These are phyloP conservation scores for Littorina saxatilis DNA, from an alignment of 1,140 invertebrate species.

Conservation along the genomic window DNA sequence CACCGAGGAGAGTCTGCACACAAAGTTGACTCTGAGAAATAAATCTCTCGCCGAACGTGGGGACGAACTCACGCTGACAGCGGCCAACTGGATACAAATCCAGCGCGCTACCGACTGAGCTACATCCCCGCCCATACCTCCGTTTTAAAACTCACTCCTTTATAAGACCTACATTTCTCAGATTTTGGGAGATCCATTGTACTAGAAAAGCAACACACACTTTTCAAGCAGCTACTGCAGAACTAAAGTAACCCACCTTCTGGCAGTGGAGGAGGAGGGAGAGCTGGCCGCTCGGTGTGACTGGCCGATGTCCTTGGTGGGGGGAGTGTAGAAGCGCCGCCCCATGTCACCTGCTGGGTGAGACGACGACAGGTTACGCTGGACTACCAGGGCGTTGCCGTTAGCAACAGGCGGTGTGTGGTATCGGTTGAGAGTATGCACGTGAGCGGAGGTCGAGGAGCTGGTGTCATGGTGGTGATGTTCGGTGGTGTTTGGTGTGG, in stretches of 20 bases:
- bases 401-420: neutral
- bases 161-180: no score
- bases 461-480: neutral
- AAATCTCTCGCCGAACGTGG: no score
- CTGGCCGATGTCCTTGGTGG: slow-evolving; percentile 47
- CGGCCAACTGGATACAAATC: no score
- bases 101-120: no score
- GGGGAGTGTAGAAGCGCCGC: slow-evolving; percentile 12
- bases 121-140: no score
- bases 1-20: no score
- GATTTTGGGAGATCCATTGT: no score
- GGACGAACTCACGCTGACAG: no score
- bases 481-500: neutral
- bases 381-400: neutral
- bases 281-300: slow-evolving; percentile 24
- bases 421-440: neutral
- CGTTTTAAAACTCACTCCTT: no score
- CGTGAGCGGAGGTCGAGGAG: slow-evolving; percentile 11
- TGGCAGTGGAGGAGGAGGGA: slow-evolving; percentile 34
- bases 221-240: no score
- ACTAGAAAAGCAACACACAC: no score
- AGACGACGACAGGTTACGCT: neutral
- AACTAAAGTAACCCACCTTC: slow-evolving; percentile 18
- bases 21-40: no score
- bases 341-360: neutral